Conservation (phyloP, 2,888 invertebrate genomes). For the Exephanes ischioxanthus region DNA sequence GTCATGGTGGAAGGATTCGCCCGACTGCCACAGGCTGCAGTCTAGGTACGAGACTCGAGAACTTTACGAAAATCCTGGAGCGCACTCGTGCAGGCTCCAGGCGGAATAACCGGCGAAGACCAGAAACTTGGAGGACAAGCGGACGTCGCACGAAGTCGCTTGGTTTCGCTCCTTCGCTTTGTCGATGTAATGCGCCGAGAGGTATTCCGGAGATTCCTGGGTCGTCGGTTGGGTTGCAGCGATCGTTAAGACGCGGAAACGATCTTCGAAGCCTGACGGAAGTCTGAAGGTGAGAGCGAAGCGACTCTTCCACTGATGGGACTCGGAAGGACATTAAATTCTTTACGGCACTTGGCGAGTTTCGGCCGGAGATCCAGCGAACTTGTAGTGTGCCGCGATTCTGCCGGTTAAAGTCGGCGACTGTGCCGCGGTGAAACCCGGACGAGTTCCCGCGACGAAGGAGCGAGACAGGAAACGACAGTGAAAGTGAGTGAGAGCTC, state of each 20-base stretch:
- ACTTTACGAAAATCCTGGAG: slow-evolving; percentile 60
- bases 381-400: not conserved
- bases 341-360: slow-evolving; percentile 65
- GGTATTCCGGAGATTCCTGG: slow-evolving; percentile 30
- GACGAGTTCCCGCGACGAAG: slow-evolving; percentile 9
- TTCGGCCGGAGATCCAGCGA: slow-evolving; percentile 19
- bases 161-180: slow-evolving; percentile 21
- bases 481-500: slow-evolving; percentile 48
- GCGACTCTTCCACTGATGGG: slow-evolving; percentile 43
- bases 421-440: slow-evolving; percentile 25
- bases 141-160: slow-evolving; percentile 51
- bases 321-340: slow-evolving; percentile 58
- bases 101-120: slow-evolving; percentile 32
- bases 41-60: slow-evolving; percentile 2
- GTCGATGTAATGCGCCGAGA: slow-evolving; percentile 1
- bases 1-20: slow-evolving; percentile 18
- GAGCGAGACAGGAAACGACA: slow-evolving; percentile 37
- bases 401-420: not conserved
- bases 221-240: slow-evolving; percentile 39
- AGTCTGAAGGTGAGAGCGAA: slow-evolving; percentile 27
- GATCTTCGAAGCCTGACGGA: slow-evolving; percentile 43
- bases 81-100: slow-evolving; percentile 9
- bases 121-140: slow-evolving; percentile 52
- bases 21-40: slow-evolving; percentile 29
- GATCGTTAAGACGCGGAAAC: slow-evolving; percentile 61